Evolutionary conservation across 53 echinoderm and acorn worm species (phyloP).

Genomic region (Henricia sp.): DNA sequence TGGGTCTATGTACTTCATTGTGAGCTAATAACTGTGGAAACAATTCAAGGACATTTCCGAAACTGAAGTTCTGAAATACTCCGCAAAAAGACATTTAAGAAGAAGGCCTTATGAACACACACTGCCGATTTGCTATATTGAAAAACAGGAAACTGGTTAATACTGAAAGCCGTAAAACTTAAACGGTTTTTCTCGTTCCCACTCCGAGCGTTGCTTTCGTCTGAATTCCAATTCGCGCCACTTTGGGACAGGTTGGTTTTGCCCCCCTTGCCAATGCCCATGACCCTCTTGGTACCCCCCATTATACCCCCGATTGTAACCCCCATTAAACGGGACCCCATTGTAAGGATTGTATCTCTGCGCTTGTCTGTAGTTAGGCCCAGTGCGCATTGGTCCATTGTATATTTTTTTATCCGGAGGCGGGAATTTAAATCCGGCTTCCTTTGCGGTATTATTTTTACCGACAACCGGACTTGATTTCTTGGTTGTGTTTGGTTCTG

Average conservation of each 20-base stretch:
- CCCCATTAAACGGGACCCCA: too few relatives aligned
- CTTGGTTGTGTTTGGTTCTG: neutral
- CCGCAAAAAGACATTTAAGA: too few relatives aligned
- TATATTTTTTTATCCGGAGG: neutral
- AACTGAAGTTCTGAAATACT: too few relatives aligned
- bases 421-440: neutral
- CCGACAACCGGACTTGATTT: neutral
- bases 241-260: neutral
- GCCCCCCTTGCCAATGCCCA: neutral
- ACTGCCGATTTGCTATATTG: too few relatives aligned
- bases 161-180: conserved; percentile 2
- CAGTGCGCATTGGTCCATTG: neutral
- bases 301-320: neutral
- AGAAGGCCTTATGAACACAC: too few relatives aligned
- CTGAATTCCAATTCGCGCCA: neutral
- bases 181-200: neutral
- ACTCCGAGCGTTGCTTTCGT: conserved; percentile 4
- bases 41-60: too few relatives aligned
- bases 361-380: conserved; percentile 16
- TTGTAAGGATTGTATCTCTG: conserved; percentile 28
- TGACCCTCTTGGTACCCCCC: neutral
- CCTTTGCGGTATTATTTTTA: neutral
- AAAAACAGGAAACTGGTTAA: too few relatives aligned
- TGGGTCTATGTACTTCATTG: too few relatives aligned
- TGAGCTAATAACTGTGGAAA: too few relatives aligned